These are phyloP conservation scores for Acanthococcus lagerstroemiae DNA, from an alignment of 2,888 invertebrate genomes.

Conservation along the genomic window DNA sequence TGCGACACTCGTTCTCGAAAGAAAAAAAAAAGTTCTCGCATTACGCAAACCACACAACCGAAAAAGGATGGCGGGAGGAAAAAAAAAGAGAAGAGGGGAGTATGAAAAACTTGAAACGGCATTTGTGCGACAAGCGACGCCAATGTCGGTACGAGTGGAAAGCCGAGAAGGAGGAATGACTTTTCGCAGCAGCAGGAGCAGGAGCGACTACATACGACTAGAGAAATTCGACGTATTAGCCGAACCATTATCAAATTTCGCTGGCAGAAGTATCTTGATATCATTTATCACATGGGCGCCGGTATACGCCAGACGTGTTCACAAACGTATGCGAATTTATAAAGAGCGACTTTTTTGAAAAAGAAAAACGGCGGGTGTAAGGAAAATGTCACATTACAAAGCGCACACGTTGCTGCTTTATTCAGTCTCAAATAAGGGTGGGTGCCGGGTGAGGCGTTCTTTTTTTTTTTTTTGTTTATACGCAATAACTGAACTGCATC, in stretches of 20 bases:
- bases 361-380: neutral
- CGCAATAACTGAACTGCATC: neutral
- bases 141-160: too few species aligned
- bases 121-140: too few species aligned
- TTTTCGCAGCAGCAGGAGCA: too few species aligned
- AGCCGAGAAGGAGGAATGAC: neutral
- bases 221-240: conserved; percentile 2
- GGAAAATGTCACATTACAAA: neutral
- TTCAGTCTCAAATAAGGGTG: neutral
- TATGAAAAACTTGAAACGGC: too few species aligned
- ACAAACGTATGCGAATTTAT: conserved; percentile 1
- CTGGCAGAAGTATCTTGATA: neutral
- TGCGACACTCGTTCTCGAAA: too few species aligned
- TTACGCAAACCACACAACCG: too few species aligned
- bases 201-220: neutral
- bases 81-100: too few species aligned
- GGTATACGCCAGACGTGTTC: neutral
- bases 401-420: neutral
- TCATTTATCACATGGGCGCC: neutral
- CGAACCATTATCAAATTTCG: conserved; percentile 2
- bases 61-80: too few species aligned
- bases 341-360: neutral
- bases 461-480: neutral
- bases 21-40: too few species aligned
- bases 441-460: neutral